Evolutionary conservation across 2,797 vertebrate genomes (phyloP).

Genomic region (Cryptoblepharus egeriae): DNA sequence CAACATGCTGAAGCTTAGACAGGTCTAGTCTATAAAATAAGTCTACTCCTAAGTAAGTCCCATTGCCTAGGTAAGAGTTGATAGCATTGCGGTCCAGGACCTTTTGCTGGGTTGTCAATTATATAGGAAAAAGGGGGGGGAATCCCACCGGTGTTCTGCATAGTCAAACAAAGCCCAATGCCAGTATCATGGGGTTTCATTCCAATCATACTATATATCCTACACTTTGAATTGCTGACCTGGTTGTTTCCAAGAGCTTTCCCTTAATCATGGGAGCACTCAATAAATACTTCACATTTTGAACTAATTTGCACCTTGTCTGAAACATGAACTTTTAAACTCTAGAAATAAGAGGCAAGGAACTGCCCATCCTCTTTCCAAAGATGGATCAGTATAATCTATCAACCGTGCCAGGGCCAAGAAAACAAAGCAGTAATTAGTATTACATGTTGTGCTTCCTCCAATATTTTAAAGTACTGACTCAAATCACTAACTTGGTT

Average conservation of each 20-base stretch:
- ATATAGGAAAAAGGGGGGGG: not conserved
- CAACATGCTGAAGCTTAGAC: not conserved
- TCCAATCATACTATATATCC: not conserved
- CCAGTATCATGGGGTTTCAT: not conserved
- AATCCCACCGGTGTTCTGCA: not conserved
- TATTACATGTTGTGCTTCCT: not conserved
- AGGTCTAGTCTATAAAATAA: too few relatives aligned
- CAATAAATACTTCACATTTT: conserved; percentile 13
- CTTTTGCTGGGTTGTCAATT: not conserved
- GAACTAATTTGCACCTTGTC: conserved; percentile 31
- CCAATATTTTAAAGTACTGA: not conserved
- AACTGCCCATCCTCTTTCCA: not conserved
- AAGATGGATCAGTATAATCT: conserved; percentile 9
- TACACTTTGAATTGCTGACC: conserved; percentile 10
- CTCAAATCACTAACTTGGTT: not conserved
- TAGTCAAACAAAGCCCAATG: not conserved
- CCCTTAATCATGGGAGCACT: not conserved
- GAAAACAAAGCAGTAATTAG: not conserved
- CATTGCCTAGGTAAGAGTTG: too few relatives aligned
- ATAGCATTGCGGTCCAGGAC: too few relatives aligned
- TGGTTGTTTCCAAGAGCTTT: not conserved
- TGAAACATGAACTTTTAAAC: conserved; percentile 14
- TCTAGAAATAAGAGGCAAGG: conserved; percentile 2
- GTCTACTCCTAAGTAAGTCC: too few relatives aligned
- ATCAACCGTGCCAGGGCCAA: conserved; percentile 2